phyloP scores from a whole-genome alignment of 2,113 vertebrate species.

The Andinoacara biseriatus region DNA sequence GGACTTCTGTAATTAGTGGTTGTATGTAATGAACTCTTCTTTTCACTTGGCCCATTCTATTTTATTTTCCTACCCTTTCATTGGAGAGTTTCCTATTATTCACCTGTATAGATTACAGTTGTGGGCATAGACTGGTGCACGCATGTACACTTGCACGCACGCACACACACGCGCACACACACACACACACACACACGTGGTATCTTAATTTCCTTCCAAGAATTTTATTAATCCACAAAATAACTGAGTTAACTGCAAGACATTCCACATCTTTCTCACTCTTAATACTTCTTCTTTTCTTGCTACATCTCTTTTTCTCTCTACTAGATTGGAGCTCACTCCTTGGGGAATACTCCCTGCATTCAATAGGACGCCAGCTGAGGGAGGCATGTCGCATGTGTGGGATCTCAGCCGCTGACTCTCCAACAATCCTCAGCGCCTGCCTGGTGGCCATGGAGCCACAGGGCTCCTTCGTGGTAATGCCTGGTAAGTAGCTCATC shows the following conservation, averaged over 20 bases:
- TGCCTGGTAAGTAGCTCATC: constrained; percentile 87
- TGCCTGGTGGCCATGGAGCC: constrained; percentile 98
- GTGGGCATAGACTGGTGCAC: not conserved
- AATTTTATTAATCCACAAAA: not conserved
- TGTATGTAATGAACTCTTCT: not conserved
- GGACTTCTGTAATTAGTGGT: not conserved
- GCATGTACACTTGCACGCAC: not conserved
- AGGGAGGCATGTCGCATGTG: constrained; percentile 96
- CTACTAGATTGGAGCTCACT: constrained; percentile 93
- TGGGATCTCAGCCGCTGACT: constrained; percentile 92
- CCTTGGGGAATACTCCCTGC: constrained; percentile 94
- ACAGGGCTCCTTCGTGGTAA: constrained; percentile 95
- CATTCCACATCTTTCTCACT: not conserved
- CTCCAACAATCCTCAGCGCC: constrained; percentile 95
- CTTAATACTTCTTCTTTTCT: not conserved
- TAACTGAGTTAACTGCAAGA: not conserved
- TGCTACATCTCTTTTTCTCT: not conserved
- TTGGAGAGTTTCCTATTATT: not conserved
- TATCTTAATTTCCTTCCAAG: not conserved
- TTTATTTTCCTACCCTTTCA: not conserved
- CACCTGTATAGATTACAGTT: not conserved
- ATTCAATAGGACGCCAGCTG: constrained; percentile 93
- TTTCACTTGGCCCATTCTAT: not conserved
- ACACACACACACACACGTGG: not conserved
- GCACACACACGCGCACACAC: not conserved